Base-by-base conservation (phyloP, 2,113 vertebrate species). In the Sander lucioperca region DNA sequence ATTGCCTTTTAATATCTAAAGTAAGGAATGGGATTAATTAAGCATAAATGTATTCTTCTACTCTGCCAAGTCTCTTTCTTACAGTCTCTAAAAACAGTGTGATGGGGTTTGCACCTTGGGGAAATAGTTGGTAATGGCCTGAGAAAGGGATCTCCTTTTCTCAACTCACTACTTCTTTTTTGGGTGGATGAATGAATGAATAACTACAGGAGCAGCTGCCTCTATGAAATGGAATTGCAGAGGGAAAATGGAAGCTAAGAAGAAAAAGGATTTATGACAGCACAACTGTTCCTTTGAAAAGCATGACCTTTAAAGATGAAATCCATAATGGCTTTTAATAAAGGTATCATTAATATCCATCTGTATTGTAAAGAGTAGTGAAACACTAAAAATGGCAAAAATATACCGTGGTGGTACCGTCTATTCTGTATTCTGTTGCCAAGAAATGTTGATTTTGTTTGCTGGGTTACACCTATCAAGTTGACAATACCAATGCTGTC, bases 1-100 rank as follows among this genome's bases (percentile, higher is more conserved):
- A 93, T 95, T 96, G 93, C 83, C 89, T 96, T 96, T 96, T 94
- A 95, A 95, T 94, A 94, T 90, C 91, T 92, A 93, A 95, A 95
- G 92, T 93, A 93, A 94, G 94, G 90, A 95, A 92, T 88, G 92
- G 91, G 92, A 95, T 95, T 95, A 95, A 95, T 96, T 94, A 95
- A 93, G 92, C 94, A 95, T 93, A 94, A 95, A 95, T 93, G 91
- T 94, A 95, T 95, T 94, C 90, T 93, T 92, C 92, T 90, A 76
- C 87, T 84, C 84, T 93, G 93, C 93, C 93, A 95, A 95, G 87
- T 93, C 83, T 87, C 88, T 87, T 91, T 87, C 85, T 86, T 63
- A 74, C 79, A 89, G 87, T 90, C 87, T 91, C 74, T 90, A 91
- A 94, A 93, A 93, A 91, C 79, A 90, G 77, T 90, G 78, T 86